phyloP scores from a whole-genome alignment of 2,888 invertebrate species.

The Spisula solida region DNA sequence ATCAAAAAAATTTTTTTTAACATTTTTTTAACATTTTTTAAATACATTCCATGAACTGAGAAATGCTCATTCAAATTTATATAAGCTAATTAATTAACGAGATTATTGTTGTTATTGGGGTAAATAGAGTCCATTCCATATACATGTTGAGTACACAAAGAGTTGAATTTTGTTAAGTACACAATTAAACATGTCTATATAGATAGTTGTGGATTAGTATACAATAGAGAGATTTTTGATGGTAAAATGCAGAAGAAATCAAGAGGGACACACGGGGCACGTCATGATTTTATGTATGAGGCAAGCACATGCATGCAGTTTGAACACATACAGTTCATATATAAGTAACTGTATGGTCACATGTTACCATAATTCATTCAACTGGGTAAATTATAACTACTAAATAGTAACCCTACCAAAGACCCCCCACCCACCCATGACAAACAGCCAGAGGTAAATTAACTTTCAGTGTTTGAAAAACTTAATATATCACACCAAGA shows the following conservation, averaged over 20 bases:
- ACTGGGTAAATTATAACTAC: no score
- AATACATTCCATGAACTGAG: not conserved
- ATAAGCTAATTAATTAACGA: constrained; percentile 19
- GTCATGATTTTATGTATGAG: not conserved
- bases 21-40: not conserved
- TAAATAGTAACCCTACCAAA: no score
- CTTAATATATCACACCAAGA: no score
- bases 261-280: not conserved
- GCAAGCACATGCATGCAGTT: constrained; percentile 11
- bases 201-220: constrained; percentile 24
- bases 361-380: not conserved
- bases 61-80: constrained; percentile 7
- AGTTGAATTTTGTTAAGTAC: constrained; percentile 22
- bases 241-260: constrained; percentile 15
- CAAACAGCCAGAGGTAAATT: no score
- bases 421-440: no score
- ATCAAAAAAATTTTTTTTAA: no score
- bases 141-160: constrained; percentile 7
- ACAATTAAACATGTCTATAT: constrained; percentile 24
- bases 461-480: no score
- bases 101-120: constrained; percentile 25
- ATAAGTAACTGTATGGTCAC: not conserved
- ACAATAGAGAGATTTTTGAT: not conserved
- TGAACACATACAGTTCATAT: not conserved
- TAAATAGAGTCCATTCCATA: constrained; percentile 5